These are phyloP conservation scores for Listrodromus nycthemerus DNA, from an alignment of 2,888 invertebrate genomes.

Conservation along the genomic window DNA sequence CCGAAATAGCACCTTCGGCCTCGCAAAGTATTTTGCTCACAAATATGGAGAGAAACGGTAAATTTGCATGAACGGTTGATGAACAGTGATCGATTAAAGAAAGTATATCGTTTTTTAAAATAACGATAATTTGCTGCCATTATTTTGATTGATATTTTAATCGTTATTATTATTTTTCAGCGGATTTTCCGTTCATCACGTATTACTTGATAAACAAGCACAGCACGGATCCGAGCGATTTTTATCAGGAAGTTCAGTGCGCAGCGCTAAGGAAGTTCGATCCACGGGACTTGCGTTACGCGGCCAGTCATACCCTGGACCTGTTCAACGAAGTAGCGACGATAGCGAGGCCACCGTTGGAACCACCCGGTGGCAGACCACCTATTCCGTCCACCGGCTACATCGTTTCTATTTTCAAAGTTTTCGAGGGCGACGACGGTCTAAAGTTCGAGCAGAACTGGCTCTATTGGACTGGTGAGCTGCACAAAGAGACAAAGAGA, in stretches of 20 bases:
- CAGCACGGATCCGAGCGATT: constrained; percentile 93
- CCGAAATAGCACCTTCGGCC: constrained; percentile 88
- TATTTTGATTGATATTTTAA: too few species aligned
- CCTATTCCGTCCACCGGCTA: constrained; percentile 94
- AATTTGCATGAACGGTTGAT: background rate
- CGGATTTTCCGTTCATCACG: constrained; percentile 96
- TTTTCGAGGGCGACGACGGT: constrained; percentile 97
- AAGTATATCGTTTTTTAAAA: background rate
- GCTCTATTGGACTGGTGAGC: constrained; percentile 94
- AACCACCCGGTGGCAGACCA: constrained; percentile 91
- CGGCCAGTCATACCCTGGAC: constrained; percentile 94
- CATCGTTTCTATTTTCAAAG: constrained; percentile 97
- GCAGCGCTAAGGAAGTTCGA: constrained; percentile 95
- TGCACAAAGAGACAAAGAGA: background rate
- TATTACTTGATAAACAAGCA: constrained; percentile 96
- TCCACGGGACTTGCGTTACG: constrained; percentile 92
- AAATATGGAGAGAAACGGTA: constrained; percentile 94
- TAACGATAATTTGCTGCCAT: too few species aligned
- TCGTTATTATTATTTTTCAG: constrained; percentile 82
- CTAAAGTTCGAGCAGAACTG: constrained; percentile 97
- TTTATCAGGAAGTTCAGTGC: constrained; percentile 93
- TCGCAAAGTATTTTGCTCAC: constrained; percentile 92
- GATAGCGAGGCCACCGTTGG: constrained; percentile 94
- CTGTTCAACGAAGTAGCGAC: constrained; percentile 96
- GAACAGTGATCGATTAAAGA: background rate